phyloP scores from a whole-genome alignment of 2,888 invertebrate species.

The Drosophila silvestris region DNA sequence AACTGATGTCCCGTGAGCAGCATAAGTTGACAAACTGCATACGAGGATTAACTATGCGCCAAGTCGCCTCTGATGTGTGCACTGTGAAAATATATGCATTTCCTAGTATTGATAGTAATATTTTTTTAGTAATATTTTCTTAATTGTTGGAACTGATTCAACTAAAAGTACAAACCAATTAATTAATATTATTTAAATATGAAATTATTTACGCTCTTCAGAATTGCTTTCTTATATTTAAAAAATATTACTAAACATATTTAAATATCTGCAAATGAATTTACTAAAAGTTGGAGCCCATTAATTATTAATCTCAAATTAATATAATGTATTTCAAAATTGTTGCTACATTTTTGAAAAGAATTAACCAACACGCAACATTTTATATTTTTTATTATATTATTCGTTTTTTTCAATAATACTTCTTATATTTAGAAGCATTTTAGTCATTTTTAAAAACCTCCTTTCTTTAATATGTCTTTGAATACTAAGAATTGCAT shows the following conservation, averaged over 20 bases:
- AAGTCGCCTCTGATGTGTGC: not conserved
- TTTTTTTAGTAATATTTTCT: not conserved
- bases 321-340: not conserved
- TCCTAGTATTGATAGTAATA: not conserved
- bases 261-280: too few species aligned
- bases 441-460: not conserved
- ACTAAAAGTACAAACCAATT: not conserved
- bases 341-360: not conserved
- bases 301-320: not conserved
- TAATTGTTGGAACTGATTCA: not conserved
- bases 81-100: not conserved
- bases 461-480: not conserved
- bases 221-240: too few species aligned
- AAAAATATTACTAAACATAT: too few species aligned
- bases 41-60: constrained; percentile 3
- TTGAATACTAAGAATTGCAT: not conserved
- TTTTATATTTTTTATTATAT: not conserved
- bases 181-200: not conserved
- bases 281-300: not conserved
- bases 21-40: constrained; percentile 53
- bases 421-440: not conserved
- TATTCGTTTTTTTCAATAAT: not conserved
- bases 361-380: not conserved
- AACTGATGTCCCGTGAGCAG: constrained; percentile 43
- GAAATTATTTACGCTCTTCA: too few species aligned